Conservation (phyloP, 2,797 vertebrate genomes). For the Nannoperca obscura region DNA sequence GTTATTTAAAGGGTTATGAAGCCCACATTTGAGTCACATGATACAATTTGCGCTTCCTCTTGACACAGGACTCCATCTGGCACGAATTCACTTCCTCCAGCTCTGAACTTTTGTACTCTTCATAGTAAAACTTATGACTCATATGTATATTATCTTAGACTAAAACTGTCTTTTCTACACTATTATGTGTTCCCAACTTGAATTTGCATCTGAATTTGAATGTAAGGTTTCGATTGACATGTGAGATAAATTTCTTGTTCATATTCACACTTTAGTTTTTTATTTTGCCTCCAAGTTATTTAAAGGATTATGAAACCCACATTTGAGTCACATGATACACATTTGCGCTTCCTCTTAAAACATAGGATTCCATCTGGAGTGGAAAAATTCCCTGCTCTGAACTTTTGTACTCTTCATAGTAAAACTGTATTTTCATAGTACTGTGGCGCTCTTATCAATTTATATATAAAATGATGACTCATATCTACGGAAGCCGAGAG, state of each 20-base stretch:
- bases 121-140: no score
- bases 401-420: neutral
- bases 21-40: neutral
- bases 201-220: no score
- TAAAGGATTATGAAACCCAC: neutral
- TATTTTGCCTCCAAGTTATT: neutral
- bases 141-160: no score
- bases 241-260: neutral
- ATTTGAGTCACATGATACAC: neutral
- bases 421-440: neutral
- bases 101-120: neutral
- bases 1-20: neutral
- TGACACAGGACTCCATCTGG: neutral
- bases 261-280: neutral
- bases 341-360: slow-evolving; percentile 1
- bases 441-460: neutral
- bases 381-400: neutral
- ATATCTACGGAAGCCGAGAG: no score
- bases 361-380: neutral
- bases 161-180: no score
- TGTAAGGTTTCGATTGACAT: slow-evolving; percentile 46
- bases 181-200: no score
- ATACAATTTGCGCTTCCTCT: neutral
- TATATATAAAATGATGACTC: neutral
- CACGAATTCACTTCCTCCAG: neutral